A percentile compares a stretch with the other conserved stretches of the same genome.
phyloP scores from a whole-genome alignment of 2,113 vertebrate genomes.

The Melanerpes aurifrons region DNA sequence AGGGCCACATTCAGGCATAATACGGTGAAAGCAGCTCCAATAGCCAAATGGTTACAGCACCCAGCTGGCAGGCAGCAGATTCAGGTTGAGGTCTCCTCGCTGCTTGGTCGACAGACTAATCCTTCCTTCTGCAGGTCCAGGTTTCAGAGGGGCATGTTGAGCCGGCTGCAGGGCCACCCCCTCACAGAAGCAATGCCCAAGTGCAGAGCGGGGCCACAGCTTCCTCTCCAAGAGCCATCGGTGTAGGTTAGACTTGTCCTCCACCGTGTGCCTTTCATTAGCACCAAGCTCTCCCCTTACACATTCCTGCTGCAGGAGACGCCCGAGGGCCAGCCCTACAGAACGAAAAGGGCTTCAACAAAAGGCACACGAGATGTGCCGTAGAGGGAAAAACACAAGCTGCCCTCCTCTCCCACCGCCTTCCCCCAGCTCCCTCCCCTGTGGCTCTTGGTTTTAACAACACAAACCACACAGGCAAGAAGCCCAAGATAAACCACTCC shows the following conservation, averaged over 20 bases:
- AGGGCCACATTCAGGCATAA: slow-evolving; percentile 7
- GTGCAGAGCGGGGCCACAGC: fast-evolving
- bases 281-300: fast-evolving
- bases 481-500: not conserved
- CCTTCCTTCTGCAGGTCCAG: not conserved
- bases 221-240: not conserved
- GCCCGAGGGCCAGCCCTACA: not conserved
- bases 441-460: not conserved
- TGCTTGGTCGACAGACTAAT: not conserved
- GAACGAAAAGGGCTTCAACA: not conserved
- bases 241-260: not conserved
- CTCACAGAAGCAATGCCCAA: not conserved
- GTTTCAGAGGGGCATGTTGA: fast-evolving
- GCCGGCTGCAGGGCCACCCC: not conserved
- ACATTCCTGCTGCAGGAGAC: not conserved
- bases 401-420: not conserved
- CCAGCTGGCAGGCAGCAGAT: not conserved
- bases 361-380: not conserved
- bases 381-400: not conserved
- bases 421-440: not conserved
- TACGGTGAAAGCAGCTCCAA: not conserved
- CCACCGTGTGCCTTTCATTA: not conserved
- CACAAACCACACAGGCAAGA: not conserved
- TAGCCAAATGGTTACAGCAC: not conserved
- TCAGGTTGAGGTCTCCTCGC: not conserved